phyloP scores from a whole-genome alignment of 2,888 invertebrate genomes.

The Galeruca laticollis region DNA sequence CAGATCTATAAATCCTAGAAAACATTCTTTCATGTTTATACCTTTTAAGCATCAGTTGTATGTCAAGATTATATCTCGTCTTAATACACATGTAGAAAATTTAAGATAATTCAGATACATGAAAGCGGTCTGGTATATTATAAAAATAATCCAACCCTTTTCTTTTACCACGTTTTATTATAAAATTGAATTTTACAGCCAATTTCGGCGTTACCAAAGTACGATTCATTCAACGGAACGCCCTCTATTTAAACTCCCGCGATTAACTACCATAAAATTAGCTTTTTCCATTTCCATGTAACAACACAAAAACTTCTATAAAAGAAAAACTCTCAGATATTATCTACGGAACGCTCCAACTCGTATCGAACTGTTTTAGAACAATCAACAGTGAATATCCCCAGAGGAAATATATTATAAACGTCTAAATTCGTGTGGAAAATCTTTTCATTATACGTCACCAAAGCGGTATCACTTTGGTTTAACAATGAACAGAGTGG shows the following conservation, averaged over 20 bases:
- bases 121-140: too few relatives aligned
- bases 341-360: neutral
- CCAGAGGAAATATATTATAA: conserved; percentile 62
- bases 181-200: too few relatives aligned
- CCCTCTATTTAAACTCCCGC: neutral
- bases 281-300: conserved; percentile 20
- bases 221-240: neutral
- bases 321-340: conserved; percentile 17
- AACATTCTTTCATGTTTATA: too few relatives aligned
- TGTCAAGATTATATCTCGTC: too few relatives aligned
- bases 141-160: too few relatives aligned
- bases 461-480: conserved; percentile 38
- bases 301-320: conserved; percentile 5
- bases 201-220: neutral
- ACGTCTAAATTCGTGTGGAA: conserved; percentile 63
- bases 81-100: too few relatives aligned
- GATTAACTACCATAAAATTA: conserved; percentile 24
- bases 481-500: conserved; percentile 51
- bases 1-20: too few relatives aligned
- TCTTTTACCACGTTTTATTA: too few relatives aligned
- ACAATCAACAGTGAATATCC: conserved; percentile 48
- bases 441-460: conserved; percentile 63
- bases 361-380: conserved; percentile 4
- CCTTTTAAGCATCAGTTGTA: too few relatives aligned
- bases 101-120: too few relatives aligned